Evolutionary conservation across 2,113 vertebrate species (phyloP).

Genomic region (Cyphomyrus plagiostoma): DNA sequence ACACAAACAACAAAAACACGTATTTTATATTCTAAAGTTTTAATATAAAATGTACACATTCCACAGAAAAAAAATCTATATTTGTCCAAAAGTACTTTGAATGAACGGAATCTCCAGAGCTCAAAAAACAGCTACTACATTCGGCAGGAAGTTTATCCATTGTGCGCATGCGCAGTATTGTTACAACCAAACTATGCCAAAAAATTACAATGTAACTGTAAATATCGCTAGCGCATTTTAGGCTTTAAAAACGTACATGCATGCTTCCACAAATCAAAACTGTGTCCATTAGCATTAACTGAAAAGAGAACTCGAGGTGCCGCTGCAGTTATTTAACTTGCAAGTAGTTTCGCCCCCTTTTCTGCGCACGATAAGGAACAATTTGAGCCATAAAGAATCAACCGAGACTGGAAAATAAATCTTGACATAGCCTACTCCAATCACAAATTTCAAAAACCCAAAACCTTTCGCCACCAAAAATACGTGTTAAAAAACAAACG

Average conservation of each 20-base stretch:
- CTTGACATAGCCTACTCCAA: slow-evolving; percentile 29
- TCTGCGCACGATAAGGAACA: slow-evolving; percentile 31
- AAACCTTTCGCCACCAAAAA: background rate
- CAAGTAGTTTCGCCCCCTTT: background rate
- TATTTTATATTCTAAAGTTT: background rate
- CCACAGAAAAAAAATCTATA: background rate
- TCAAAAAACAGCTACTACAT: background rate
- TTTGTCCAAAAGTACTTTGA: background rate
- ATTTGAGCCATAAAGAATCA: slow-evolving; percentile 45
- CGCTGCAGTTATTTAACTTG: slow-evolving; percentile 5
- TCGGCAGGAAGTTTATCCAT: slow-evolving; percentile 41
- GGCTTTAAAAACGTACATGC: background rate
- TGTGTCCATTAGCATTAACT: background rate
- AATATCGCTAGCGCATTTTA: slow-evolving; percentile 48
- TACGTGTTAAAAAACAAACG: background rate
- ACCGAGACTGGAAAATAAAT: slow-evolving; percentile 45
- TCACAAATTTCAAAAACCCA: slow-evolving; percentile 42
- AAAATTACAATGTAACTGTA: slow-evolving; percentile 51
- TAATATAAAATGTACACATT: background rate
- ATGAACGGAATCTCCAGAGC: background rate
- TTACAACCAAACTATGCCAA: slow-evolving; percentile 43
- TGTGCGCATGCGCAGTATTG: slow-evolving; percentile 43
- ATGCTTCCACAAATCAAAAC: background rate
- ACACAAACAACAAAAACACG: background rate
- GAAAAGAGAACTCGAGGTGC: background rate